Percentiles rank a stretch among this genome's conserved stretches.
Evolutionary conservation across 2,113 vertebrate species (phyloP).

Genomic region (Chunga burmeisteri): DNA sequence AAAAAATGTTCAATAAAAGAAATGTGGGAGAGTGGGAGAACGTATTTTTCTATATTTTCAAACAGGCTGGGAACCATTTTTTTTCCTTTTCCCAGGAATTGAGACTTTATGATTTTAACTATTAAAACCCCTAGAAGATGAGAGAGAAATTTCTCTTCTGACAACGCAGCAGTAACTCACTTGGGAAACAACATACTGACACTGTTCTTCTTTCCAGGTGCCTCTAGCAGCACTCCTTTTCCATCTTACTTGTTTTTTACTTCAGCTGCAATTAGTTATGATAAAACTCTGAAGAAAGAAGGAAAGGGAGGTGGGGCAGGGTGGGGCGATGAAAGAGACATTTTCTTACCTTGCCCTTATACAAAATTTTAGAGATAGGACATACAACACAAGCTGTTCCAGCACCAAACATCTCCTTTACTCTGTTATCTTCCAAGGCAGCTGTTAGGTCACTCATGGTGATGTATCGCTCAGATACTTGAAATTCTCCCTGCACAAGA

Average conservation of each 20-base stretch:
- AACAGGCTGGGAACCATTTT: not conserved
- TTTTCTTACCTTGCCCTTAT: slow-evolving; percentile 82
- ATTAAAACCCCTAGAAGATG: not conserved
- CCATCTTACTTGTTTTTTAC: not conserved
- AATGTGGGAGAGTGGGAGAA: fast-evolving
- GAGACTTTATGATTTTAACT: not conserved
- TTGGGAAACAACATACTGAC: not conserved
- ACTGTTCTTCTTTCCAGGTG: not conserved
- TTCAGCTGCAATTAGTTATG: not conserved
- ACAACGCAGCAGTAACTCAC: not conserved
- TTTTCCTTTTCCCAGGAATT: not conserved
- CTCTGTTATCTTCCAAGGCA: slow-evolving; percentile 79
- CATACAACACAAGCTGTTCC: slow-evolving; percentile 91
- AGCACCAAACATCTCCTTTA: slow-evolving; percentile 90
- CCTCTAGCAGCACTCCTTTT: not conserved
- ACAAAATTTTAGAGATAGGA: slow-evolving; percentile 81
- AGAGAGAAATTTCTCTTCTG: not conserved
- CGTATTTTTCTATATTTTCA: not conserved
- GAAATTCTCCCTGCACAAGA: slow-evolving; percentile 80
- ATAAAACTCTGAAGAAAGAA: not conserved
- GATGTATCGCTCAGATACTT: slow-evolving; percentile 85
- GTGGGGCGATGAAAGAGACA: not conserved
- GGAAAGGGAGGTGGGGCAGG: no score
- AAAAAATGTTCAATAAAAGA: not conserved
- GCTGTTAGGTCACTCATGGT: slow-evolving; percentile 82